These are phyloP conservation scores for Apocrypta bakeri DNA, from an alignment of 1,140 invertebrate genomes.

Conservation along the genomic window DNA sequence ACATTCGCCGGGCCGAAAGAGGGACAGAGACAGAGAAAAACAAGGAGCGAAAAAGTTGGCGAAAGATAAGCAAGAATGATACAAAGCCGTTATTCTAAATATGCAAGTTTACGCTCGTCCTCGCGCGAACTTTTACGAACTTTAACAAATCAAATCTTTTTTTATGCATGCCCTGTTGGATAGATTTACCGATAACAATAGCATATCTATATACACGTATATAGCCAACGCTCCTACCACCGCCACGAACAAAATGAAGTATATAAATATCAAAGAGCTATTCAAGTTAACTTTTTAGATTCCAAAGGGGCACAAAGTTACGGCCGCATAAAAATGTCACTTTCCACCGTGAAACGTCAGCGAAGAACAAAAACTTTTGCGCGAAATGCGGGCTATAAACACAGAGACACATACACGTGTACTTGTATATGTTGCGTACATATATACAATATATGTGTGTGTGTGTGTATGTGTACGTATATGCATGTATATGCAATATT, in stretches of 20 bases:
- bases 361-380: conserved; percentile 24
- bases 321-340: conserved; percentile 19
- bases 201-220: too few relatives aligned
- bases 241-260: neutral
- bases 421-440: too few relatives aligned
- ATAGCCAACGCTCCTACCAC: too few relatives aligned
- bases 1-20: neutral
- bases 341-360: conserved; percentile 12
- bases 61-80: neutral
- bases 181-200: neutral
- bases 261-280: conserved; percentile 16
- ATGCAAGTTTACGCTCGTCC: neutral
- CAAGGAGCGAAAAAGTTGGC: neutral
- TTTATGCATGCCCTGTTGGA: neutral
- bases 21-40: too few relatives aligned
- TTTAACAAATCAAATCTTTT: neutral
- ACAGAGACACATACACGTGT: neutral
- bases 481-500: too few relatives aligned
- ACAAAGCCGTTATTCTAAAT: neutral
- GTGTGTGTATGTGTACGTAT: too few relatives aligned
- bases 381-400: neutral
- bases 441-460: too few relatives aligned
- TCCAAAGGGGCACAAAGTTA: neutral
- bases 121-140: neutral
- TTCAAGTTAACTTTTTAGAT: conserved; percentile 7